Percentiles rank a stretch among this genome's conserved stretches.
Evolutionary conservation across 2,797 vertebrate genomes (phyloP).

Genomic region (Anabas testudineus): DNA sequence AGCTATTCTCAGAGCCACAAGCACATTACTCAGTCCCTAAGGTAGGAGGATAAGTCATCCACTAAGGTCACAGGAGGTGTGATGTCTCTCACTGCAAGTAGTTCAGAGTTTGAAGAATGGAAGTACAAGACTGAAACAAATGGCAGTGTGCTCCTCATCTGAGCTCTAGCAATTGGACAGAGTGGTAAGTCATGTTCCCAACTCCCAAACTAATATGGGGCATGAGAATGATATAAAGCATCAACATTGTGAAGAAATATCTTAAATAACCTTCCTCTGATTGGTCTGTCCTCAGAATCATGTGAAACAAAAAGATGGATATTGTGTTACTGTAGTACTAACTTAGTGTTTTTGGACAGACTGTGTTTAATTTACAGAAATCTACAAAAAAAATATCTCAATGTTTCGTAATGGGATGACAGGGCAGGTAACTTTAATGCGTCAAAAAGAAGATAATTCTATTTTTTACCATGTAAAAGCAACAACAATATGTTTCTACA

Average conservation of each 20-base stretch:
- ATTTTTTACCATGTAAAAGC: too few relatives aligned
- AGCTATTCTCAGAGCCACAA: conserved; percentile 71
- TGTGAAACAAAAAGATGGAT: conserved; percentile 29
- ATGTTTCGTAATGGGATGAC: neutral
- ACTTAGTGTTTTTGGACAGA: neutral
- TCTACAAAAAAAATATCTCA: neutral
- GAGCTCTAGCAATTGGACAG: conserved; percentile 15
- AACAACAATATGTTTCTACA: too few relatives aligned
- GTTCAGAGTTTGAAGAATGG: conserved; percentile 69
- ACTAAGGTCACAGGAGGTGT: conserved; percentile 72
- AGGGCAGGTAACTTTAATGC: neutral
- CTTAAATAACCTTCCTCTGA: conserved; percentile 59
- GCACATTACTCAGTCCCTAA: conserved; percentile 74
- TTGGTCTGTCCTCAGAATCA: conserved; percentile 22
- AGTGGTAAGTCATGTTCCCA: conserved; percentile 47
- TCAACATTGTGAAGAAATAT: conserved; percentile 48
- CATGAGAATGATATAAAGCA: conserved; percentile 52
- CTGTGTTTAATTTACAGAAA: conserved; percentile 11
- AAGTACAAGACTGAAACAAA: conserved; percentile 55
- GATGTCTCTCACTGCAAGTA: conserved; percentile 67
- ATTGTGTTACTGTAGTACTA: conserved; percentile 22
- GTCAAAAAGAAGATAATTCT: too few relatives aligned
- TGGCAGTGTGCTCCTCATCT: conserved; percentile 38
- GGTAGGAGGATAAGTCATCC: conserved; percentile 74
- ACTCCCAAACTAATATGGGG: conserved; percentile 30